Conservation (phyloP, 2,888 invertebrate species). For the Nebria brevicollis region DNA sequence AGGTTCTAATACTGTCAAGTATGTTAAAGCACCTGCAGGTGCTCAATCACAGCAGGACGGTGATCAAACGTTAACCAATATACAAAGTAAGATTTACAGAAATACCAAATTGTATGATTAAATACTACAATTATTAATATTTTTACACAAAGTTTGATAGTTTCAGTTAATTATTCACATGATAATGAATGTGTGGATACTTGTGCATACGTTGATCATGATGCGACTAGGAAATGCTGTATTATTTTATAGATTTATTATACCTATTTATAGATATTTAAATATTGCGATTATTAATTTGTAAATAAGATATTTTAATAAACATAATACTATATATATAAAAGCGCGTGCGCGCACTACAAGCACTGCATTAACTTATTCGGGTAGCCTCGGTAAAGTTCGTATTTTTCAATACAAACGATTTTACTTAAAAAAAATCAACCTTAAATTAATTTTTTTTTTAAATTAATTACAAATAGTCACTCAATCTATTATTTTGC, state of each 20-base stretch:
- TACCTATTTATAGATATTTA: neutral
- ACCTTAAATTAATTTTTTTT: too few relatives aligned
- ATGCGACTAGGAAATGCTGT: constrained; percentile 12
- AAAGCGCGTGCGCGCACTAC: too few relatives aligned
- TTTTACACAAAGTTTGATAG: too few relatives aligned
- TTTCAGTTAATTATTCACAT: neutral
- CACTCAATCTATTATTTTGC: neutral
- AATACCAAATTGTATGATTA: too few relatives aligned
- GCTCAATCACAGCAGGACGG: neutral
- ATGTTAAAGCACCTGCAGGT: neutral
- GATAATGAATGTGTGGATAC: neutral
- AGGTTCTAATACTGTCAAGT: neutral
- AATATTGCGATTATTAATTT: neutral
- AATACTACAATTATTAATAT: too few relatives aligned
- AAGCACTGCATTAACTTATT: too few relatives aligned
- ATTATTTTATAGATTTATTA: neutral
- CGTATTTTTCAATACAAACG: too few relatives aligned
- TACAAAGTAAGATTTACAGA: constrained; percentile 3
- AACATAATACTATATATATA: neutral
- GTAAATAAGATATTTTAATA: neutral
- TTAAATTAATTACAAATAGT: neutral
- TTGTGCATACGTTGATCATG: neutral
- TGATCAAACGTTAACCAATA: neutral
- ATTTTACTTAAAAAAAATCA: too few relatives aligned
- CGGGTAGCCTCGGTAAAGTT: too few relatives aligned